Conservation (phyloP, 2,113 vertebrate genomes). For the Nymphicus hollandicus region DNA sequence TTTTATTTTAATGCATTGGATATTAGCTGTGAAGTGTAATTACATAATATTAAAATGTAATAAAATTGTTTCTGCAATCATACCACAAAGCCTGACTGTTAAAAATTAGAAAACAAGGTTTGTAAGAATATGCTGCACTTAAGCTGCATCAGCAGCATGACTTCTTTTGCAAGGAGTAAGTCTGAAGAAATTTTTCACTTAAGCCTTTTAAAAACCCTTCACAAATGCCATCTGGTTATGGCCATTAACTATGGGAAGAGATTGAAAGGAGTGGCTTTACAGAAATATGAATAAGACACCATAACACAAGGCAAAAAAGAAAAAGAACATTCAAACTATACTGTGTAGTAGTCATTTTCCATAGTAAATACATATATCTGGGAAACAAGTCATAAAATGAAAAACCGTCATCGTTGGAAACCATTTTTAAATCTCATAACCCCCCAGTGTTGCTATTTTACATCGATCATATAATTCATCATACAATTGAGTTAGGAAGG, state of each 20-base stretch:
- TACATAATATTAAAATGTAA: not conserved
- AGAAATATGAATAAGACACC: not conserved
- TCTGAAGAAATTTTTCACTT: conserved; percentile 20
- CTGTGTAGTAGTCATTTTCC: not conserved
- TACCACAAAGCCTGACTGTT: not conserved
- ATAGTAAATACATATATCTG: not conserved
- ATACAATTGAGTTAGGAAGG: not conserved
- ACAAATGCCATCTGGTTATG: not conserved
- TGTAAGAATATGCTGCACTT: not conserved
- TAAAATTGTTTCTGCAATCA: not conserved
- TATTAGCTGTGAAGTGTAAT: not conserved
- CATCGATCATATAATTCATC: not conserved
- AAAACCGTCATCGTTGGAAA: not conserved
- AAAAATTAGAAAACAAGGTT: not conserved
- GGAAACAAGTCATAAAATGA: not conserved
- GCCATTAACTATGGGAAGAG: conserved; percentile 4
- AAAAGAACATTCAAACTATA: not conserved
- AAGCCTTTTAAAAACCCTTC: conserved; percentile 23
- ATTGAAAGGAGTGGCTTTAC: conserved; percentile 15
- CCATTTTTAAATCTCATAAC: not conserved
- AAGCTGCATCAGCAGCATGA: not conserved
- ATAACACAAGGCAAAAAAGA: not conserved
- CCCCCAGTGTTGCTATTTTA: not conserved
- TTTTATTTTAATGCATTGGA: not conserved
- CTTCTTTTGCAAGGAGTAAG: not conserved